Conservation (phyloP, 2,888 invertebrate species). For the Cosmia trapezina region DNA sequence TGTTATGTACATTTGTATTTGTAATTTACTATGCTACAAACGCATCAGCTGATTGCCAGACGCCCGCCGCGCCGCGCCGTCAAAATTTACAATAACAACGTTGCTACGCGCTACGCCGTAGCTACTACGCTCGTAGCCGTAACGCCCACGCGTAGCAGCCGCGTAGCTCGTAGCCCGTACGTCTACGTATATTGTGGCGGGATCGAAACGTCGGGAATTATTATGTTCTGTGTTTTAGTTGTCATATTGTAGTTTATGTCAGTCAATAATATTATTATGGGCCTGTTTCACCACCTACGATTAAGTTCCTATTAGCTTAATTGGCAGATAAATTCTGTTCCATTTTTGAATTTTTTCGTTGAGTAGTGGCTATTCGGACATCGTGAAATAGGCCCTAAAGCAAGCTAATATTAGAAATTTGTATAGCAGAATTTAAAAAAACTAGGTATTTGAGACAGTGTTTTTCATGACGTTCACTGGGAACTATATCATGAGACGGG, state of each 20-base stretch:
- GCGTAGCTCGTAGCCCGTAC: slow-evolving; percentile 57
- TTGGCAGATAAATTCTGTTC: too few species aligned
- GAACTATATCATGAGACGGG: not conserved
- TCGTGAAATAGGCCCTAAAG: too few species aligned
- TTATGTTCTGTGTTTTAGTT: slow-evolving; percentile 23
- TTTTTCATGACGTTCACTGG: not conserved
- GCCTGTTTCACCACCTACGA: too few species aligned
- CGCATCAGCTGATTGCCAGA: slow-evolving; percentile 66
- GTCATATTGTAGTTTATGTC: not conserved
- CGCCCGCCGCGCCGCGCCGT: too few species aligned
- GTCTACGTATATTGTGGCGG: slow-evolving; percentile 36
- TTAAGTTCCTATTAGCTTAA: too few species aligned
- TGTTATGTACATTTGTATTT: not conserved
- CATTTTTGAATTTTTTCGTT: too few species aligned
- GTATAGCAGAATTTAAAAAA: not conserved
- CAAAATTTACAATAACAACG: slow-evolving; percentile 71
- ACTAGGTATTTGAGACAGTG: not conserved
- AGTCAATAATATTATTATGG: not conserved
- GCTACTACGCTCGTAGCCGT: slow-evolving; percentile 61
- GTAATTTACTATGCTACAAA: slow-evolving; percentile 35
- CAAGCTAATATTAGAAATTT: not conserved
- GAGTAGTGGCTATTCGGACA: too few species aligned
- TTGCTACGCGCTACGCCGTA: slow-evolving; percentile 64
- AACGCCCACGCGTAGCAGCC: slow-evolving; percentile 76
- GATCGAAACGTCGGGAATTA: slow-evolving; percentile 34